Base-by-base conservation (phyloP, 2,797 vertebrate species). In the Sebastes aleutianus region DNA sequence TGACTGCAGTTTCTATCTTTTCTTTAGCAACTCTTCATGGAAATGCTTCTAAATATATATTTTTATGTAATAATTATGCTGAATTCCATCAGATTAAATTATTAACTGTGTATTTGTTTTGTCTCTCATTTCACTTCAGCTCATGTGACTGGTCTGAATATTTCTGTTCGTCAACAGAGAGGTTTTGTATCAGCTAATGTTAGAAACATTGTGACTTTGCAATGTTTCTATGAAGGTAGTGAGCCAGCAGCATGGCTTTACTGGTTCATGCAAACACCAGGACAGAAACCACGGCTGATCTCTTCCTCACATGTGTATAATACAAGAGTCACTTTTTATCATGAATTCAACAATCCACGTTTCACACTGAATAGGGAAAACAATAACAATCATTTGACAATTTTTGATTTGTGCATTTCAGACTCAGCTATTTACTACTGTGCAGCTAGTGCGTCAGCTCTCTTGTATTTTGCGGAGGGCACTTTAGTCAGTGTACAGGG, bases 351-450 rank as follows among this genome's bases (percentile, higher is more conserved):
- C 2, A 27, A 86, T 58, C 1, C 14, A 11, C 76, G 71, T 6
- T 86, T 88, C 27, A 27, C 4, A 5, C 2, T 70, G 29, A 8
- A 14, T 3, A 4, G 2, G 1, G 3, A n/a, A 36, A 18, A 43
- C 0, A 13, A 29, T n/a, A 10, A 13, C 4, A 59, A 72, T 34
- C 22, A 79, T 3, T 27, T 83, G 31, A 31, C 5, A 1, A 83
- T 86, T 31, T 14, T 57, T 11, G 11, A 83, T 18, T 4, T 75
- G 5, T 22, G 2, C 0, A 1, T 32, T 13, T 83, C 74, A 7
- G 80, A 86, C 54, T 71, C 80, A 0, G 85, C 65, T 14, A 70
- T 29, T 24, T 86, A 83, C 6, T 39, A 13, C 47, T 86, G 80
- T 3, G 14, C 14, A 6, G 14, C 26, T 14, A 3, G 32, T 4